Conservation (phyloP, 2,113 vertebrate genomes). For the Macheiramphus alcinus region DNA sequence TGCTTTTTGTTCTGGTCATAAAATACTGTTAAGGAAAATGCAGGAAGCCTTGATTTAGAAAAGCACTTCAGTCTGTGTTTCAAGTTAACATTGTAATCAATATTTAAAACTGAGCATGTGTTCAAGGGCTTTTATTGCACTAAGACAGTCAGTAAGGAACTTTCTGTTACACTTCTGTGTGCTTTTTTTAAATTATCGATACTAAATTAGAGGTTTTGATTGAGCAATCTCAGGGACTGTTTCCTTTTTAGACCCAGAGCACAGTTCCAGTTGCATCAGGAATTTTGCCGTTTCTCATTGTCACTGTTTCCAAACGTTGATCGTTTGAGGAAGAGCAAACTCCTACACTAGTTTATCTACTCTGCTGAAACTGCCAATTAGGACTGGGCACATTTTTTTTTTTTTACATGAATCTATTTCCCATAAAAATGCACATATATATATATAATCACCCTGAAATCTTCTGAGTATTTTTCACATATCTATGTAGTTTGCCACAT, state of each 20-base stretch:
- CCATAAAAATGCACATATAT: not conserved
- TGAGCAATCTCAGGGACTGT: not conserved
- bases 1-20: not conserved
- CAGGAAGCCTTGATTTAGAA: not conserved
- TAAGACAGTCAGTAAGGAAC: not conserved
- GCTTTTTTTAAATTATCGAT: not conserved
- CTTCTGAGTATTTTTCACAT: not conserved
- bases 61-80: not conserved
- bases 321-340: not conserved
- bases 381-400: no score
- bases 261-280: not conserved
- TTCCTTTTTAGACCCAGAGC: not conserved
- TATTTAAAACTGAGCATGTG: not conserved
- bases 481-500: not conserved
- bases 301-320: not conserved
- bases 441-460: not conserved
- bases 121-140: not conserved
- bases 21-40: not conserved
- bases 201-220: not conserved
- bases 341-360: not conserved
- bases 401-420: not conserved
- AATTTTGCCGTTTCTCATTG: not conserved
- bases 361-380: not conserved
- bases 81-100: not conserved
- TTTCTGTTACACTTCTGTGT: not conserved